Evolutionary conservation across 2,113 vertebrate species (phyloP).

Genomic region (Atractosteus spatula): DNA sequence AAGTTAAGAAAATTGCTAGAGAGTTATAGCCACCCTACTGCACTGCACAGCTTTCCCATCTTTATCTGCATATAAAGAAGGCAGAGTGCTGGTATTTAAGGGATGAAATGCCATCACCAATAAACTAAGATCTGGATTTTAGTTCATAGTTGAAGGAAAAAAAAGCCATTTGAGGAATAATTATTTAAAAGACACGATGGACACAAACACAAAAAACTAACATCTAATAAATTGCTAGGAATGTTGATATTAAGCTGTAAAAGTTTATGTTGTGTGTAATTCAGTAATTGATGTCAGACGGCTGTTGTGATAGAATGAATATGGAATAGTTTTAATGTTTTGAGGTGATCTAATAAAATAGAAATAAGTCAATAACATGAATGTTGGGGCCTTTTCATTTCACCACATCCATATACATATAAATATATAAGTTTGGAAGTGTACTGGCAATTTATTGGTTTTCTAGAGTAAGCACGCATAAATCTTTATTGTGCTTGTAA

Average conservation of each 20-base stretch:
- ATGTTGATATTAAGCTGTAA: slow-evolving; percentile 68
- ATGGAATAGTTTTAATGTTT: background rate
- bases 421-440: slow-evolving; percentile 35
- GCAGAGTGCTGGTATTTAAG: too few species aligned
- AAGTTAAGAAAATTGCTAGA: too few species aligned
- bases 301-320: slow-evolving; percentile 46
- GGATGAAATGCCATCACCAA: too few species aligned
- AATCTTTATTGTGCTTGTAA: slow-evolving; percentile 81
- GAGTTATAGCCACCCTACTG: too few species aligned
- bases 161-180: background rate
- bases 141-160: too few species aligned
- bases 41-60: too few species aligned
- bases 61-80: too few species aligned
- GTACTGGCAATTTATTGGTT: slow-evolving; percentile 59
- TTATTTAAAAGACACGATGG: slow-evolving; percentile 8
- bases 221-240: slow-evolving; percentile 61
- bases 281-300: slow-evolving; percentile 77
- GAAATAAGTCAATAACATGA: background rate
- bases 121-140: too few species aligned
- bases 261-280: slow-evolving; percentile 83
- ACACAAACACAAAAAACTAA: background rate
- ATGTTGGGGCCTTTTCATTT: background rate
- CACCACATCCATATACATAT: background rate
- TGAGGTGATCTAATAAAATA: background rate
- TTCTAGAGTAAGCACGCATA: slow-evolving; percentile 52